phyloP scores from a whole-genome alignment of 2,797 vertebrate genomes.

The Hoplostethus mediterraneus region DNA sequence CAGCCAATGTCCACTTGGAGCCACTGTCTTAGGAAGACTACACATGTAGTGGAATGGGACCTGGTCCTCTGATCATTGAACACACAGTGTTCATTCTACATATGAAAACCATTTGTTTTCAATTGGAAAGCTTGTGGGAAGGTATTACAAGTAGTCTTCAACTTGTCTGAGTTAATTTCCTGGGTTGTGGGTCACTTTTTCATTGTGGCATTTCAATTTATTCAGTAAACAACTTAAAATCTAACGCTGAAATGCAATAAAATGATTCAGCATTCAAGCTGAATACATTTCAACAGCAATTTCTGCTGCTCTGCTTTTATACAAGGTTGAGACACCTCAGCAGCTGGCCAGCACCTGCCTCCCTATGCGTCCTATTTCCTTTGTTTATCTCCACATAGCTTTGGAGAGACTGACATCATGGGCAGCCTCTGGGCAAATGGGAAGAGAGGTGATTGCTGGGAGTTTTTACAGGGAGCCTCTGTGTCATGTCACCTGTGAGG shows the following conservation, averaged over 20 bases:
- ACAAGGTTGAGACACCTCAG: conserved; percentile 64
- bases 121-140: not conserved
- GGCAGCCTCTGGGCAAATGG: conserved; percentile 57
- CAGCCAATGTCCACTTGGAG: conserved; percentile 27
- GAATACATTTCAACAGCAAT: conserved; percentile 29
- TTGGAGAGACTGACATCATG: conserved; percentile 80
- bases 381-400: conserved; percentile 78
- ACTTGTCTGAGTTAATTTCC: not conserved
- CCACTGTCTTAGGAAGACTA: conserved; percentile 16
- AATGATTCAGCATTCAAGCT: conserved; percentile 21
- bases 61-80: not conserved
- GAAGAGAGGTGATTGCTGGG: conserved; percentile 64
- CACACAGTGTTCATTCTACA: conserved; percentile 21
- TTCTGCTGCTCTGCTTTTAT: conserved; percentile 47
- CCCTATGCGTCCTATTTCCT: conserved; percentile 78
- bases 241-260: conserved; percentile 36
- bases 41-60: conserved; percentile 11
- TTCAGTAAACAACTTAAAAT: conserved; percentile 38
- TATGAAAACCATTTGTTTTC: conserved; percentile 13
- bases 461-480: conserved; percentile 41
- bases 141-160: not conserved
- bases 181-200: conserved; percentile 17
- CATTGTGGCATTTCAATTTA: conserved; percentile 14
- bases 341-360: conserved; percentile 80
- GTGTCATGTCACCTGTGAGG: conserved; percentile 58